A percentile compares a stretch with the other conserved stretches of the same genome.
These are phyloP conservation scores for Premnoplex brunnescens DNA, from an alignment of 2,797 vertebrate species.

Conservation along the genomic window DNA sequence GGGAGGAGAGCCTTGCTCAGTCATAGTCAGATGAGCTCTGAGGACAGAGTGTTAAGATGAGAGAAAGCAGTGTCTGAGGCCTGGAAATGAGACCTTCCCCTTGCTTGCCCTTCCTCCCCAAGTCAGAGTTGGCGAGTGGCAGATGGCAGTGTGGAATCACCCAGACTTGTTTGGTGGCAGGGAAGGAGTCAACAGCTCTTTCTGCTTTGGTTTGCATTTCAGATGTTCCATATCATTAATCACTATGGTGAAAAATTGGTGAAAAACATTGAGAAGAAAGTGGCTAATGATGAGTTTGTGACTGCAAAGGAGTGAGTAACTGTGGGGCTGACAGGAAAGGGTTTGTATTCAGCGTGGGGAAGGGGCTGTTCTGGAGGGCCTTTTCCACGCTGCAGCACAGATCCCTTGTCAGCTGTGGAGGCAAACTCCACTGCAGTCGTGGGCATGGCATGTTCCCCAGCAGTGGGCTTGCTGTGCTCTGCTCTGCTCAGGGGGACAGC, in stretches of 20 bases:
- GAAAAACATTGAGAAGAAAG: constrained; percentile 69
- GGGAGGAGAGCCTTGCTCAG: neutral
- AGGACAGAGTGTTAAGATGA: neutral
- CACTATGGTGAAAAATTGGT: constrained; percentile 69
- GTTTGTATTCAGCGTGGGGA: neutral
- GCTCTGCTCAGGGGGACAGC: neutral
- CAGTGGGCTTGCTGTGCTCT: neutral
- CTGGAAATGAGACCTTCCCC: neutral
- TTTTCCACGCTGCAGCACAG: neutral
- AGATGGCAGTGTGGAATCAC: neutral
- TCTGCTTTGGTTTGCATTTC: neutral
- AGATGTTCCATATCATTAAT: constrained; percentile 82
- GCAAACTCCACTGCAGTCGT: neutral
- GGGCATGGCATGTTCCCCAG: neutral
- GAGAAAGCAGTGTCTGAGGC: neutral
- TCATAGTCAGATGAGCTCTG: neutral
- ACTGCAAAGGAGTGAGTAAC: constrained; percentile 75
- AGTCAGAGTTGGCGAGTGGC: neutral
- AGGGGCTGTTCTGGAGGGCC: neutral
- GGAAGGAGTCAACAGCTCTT: neutral
- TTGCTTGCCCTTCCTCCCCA: neutral
- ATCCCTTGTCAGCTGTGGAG: neutral
- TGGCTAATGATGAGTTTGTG: constrained; percentile 58
- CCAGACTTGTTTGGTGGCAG: neutral
- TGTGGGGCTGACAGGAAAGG: neutral